Evolutionary conservation across 1,140 invertebrate species (phyloP).

Genomic region (Catajapyx aquilonaris): DNA sequence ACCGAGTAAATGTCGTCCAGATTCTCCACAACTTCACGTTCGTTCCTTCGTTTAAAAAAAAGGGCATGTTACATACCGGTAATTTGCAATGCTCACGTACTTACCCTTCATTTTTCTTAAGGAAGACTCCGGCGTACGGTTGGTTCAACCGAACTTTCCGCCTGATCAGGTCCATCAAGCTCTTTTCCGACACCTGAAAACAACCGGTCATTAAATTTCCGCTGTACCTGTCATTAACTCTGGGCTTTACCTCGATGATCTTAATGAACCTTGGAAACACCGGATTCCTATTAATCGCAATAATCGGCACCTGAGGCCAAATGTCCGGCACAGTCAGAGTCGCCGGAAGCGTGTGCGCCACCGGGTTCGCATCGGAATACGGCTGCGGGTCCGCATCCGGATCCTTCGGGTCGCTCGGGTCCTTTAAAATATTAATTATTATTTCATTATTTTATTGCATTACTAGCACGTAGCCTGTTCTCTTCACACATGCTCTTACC

Average conservation of each 20-base stretch:
- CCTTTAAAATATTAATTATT: too few species aligned
- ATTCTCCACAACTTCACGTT: constrained; percentile 65
- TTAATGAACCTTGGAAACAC: constrained; percentile 98
- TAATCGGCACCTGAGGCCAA: constrained; percentile 86
- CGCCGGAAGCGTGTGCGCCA: constrained; percentile 34
- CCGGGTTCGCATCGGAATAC: too few species aligned
- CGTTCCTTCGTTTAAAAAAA: constrained; percentile 31
- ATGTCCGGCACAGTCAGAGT: constrained; percentile 89
- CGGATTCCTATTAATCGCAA: constrained; percentile 83
- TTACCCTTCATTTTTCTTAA: constrained; percentile 79
- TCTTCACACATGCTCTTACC: too few species aligned
- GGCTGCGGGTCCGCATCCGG: too few species aligned
- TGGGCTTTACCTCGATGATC: constrained; percentile 59
- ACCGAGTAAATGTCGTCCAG: constrained; percentile 74
- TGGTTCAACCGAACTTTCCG: constrained; percentile 89
- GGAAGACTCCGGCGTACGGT: constrained; percentile 92
- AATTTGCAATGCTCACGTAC: constrained; percentile 10
- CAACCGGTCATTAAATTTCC: constrained; percentile 7
- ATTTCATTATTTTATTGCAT: too few species aligned
- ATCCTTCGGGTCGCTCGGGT: too few species aligned
- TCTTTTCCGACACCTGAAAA: constrained; percentile 60
- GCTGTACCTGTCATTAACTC: neutral
- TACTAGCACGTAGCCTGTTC: too few species aligned
- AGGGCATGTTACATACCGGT: neutral
- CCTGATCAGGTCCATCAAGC: constrained; percentile 72